phyloP scores from a whole-genome alignment of 2,888 invertebrate genomes.

The Xylota sylvarum region DNA sequence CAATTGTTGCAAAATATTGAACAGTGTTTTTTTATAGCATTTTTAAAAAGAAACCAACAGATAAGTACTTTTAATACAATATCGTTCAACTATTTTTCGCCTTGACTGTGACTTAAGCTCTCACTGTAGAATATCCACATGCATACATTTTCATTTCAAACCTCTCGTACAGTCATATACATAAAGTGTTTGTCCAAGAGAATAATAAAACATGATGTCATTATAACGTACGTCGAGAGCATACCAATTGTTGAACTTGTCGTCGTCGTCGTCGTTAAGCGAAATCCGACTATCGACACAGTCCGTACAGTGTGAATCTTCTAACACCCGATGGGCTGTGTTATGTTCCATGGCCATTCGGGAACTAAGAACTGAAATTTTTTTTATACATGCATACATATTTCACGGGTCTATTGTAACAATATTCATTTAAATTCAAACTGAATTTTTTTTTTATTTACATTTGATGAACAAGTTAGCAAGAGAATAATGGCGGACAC shows the following conservation, averaged over 20 bases:
- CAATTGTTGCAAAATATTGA: no score
- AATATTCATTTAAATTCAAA: conserved; percentile 56
- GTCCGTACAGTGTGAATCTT: conserved; percentile 4
- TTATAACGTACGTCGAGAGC: conserved; percentile 61
- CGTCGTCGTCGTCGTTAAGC: conserved; percentile 5
- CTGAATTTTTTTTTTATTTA: conserved; percentile 43
- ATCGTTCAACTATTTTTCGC: not conserved
- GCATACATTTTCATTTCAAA: conserved; percentile 29
- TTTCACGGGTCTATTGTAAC: conserved; percentile 7
- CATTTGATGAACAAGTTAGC: conserved; percentile 35
- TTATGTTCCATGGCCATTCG: not conserved
- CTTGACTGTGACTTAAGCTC: conserved; percentile 52
- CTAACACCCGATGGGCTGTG: conserved; percentile 1
- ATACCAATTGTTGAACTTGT: conserved; percentile 61
- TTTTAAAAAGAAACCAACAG: no score
- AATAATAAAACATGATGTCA: conserved; percentile 77
- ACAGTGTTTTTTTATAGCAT: no score
- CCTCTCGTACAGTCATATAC: conserved; percentile 22
- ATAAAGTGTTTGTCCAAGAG: conserved; percentile 65
- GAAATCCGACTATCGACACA: conserved; percentile 16
- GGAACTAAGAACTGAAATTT: conserved; percentile 11
- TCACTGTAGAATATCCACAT: conserved; percentile 28
- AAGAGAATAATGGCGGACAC: conserved; percentile 38
- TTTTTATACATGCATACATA: no score
- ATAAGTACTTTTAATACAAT: no score